phyloP scores from a whole-genome alignment of 92 coral and sea anemone genomes.

The Bergia puertoricense region DNA sequence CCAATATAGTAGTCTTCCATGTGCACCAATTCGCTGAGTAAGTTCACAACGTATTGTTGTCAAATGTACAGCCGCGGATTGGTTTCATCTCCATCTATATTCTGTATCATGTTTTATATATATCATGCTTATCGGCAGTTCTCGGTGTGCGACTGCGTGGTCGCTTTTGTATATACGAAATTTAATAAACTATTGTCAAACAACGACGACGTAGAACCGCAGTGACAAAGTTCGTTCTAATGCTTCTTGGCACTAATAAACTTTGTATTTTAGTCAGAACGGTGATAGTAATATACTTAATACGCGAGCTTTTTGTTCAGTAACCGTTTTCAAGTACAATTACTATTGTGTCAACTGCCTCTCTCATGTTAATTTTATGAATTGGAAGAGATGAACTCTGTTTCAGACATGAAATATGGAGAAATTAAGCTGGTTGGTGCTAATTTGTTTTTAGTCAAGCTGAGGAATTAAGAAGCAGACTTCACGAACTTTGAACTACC shows the following conservation, averaged over 20 bases:
- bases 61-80: too few relatives aligned
- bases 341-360: neutral
- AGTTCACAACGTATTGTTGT: too few relatives aligned
- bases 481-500: constrained; percentile 16
- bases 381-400: neutral
- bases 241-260: neutral
- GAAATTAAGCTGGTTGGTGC: neutral
- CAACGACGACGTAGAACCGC: neutral
- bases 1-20: too few relatives aligned
- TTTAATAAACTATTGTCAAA: neutral
- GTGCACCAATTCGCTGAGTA: too few relatives aligned
- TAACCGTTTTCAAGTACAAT: constrained; percentile 2
- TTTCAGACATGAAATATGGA: neutral
- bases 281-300: constrained; percentile 20
- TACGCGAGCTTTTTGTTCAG: constrained; percentile 13
- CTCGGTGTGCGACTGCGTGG: neutral
- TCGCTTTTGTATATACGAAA: neutral
- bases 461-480: neutral
- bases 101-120: too few relatives aligned
- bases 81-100: too few relatives aligned
- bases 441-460: constrained; percentile 1
- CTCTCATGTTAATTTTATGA: neutral
- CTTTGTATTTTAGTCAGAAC: neutral
- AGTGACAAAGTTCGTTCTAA: neutral
- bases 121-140: neutral